A percentile compares a stretch with the other conserved stretches of the same genome.
These are phyloP conservation scores for Drosophila tanythrix DNA, from an alignment of 2,888 invertebrate genomes.

Conservation along the genomic window DNA sequence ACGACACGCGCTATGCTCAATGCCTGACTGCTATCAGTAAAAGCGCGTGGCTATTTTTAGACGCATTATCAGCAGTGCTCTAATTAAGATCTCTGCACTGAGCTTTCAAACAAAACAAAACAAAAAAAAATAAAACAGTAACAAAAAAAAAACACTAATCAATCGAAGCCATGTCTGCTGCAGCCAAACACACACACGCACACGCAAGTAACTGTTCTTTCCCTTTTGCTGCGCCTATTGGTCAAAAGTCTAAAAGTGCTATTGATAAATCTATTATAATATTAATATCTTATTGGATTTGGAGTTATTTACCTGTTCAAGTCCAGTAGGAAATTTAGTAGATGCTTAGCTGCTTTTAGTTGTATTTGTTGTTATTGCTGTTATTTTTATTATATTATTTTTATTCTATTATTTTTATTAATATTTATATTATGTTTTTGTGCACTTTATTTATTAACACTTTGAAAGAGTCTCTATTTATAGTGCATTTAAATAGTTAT, in stretches of 20 bases:
- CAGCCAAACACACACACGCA: neutral
- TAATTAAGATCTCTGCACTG: slow-evolving; percentile 75
- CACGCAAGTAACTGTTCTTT: neutral
- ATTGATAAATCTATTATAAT: neutral
- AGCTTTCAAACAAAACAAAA: slow-evolving; percentile 55
- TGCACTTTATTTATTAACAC: slow-evolving; percentile 46
- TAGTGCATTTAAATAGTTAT: slow-evolving; percentile 35
- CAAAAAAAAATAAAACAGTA: neutral
- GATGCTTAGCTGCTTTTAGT: slow-evolving; percentile 22
- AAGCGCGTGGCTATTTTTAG: slow-evolving; percentile 64
- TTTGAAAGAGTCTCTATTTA: slow-evolving; percentile 19
- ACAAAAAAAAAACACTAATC: slow-evolving; percentile 38
- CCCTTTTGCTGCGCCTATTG: slow-evolving; percentile 39
- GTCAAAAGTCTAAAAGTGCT: neutral
- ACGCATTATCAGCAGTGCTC: slow-evolving; percentile 72
- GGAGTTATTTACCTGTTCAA: slow-evolving; percentile 64
- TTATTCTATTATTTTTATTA: slow-evolving; percentile 1
- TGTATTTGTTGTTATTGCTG: slow-evolving; percentile 32
- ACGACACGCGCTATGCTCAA: slow-evolving; percentile 54
- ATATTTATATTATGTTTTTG: slow-evolving; percentile 31
- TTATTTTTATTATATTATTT: slow-evolving; percentile 27
- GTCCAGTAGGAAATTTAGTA: slow-evolving; percentile 37
- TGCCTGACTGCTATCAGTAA: slow-evolving; percentile 62
- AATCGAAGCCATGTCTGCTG: slow-evolving; percentile 38
- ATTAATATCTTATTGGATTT: neutral